Base-by-base conservation (phyloP, 2,797 vertebrate genomes). In the Gymnocypris eckloni region DNA sequence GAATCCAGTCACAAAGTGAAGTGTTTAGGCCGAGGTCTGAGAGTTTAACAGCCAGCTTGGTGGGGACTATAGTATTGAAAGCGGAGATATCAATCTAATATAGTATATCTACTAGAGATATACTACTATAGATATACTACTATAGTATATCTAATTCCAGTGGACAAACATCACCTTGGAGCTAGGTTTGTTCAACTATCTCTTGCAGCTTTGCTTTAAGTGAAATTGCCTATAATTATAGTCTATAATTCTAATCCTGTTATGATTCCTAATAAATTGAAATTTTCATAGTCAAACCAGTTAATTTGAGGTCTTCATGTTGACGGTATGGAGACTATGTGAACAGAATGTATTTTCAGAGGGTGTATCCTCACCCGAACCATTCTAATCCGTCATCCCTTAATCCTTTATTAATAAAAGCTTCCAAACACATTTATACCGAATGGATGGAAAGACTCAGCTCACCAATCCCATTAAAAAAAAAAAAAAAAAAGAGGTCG, bases 391-490 rank as follows among this genome's bases (percentile, higher is more conserved):
- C 45, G 5, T 59, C 81, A 83, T 87, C 25, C 82, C 61, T 48
- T 81, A 81, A 81, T 87, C 86, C 82, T 48, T 81, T 43, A 84
- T 81, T 81, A 81, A 81, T 84, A 59, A 87, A 84, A 75, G 45
- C 82, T 25, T 69, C 48, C 61, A 64, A 84, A 83, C 6, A 48
- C 71, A 39, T 78, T 71, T 28, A 50, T 37, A 50, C 28, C 7
- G 4, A 83, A 56, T 28, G n/a, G 48, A 73, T 80, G 7, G 37
- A 72, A 25, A 73, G 25, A 41, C 71, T 48, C 43, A 37, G 10
- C 33, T 13, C 33, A 20, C 37, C 33, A 73, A 72, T 67, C 73
- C 54, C 28, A 43, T 8, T 20, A 10, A 43, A n/a, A 1, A 73
- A 81, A 33, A 3, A 33, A 22, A 12, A 28, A 45, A 77, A 67